Evolutionary conservation across 2,888 invertebrate species (phyloP).

Genomic region (Drosophila sordidula): DNA sequence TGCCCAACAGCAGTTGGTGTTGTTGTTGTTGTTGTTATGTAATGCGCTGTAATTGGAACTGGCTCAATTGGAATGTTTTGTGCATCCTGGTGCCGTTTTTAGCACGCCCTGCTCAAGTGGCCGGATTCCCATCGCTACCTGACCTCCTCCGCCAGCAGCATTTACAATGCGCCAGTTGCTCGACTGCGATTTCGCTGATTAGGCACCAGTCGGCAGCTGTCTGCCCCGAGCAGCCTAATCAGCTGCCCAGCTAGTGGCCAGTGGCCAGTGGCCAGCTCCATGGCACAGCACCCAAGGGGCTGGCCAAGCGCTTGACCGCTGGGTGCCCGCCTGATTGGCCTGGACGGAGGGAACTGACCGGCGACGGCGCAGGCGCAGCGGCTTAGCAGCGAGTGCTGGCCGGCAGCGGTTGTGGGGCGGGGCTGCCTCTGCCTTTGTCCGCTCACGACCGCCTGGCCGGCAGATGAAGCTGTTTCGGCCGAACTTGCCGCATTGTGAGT

Average conservation of each 20-base stretch:
- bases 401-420: not conserved
- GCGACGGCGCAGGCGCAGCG: slow-evolving; percentile 56
- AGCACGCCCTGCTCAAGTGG: slow-evolving; percentile 49
- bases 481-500: slow-evolving; percentile 22
- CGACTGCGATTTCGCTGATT: slow-evolving; percentile 38
- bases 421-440: slow-evolving; percentile 47
- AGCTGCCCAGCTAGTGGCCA: slow-evolving; percentile 40
- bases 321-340: slow-evolving; percentile 67
- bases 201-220: slow-evolving; percentile 35
- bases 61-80: slow-evolving; percentile 4
- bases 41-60: slow-evolving; percentile 61
- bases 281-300: slow-evolving; percentile 23
- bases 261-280: slow-evolving; percentile 50
- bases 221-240: slow-evolving; percentile 35
- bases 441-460: slow-evolving; percentile 66
- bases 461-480: slow-evolving; percentile 70
- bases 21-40: slow-evolving; percentile 16
- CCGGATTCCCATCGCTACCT: slow-evolving; percentile 35
- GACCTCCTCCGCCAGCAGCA: slow-evolving; percentile 31
- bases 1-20: slow-evolving; percentile 26
- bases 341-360: slow-evolving; percentile 66
- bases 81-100: slow-evolving; percentile 54
- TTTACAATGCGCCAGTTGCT: slow-evolving; percentile 41
- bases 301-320: slow-evolving; percentile 66
- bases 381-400: slow-evolving; percentile 39